phyloP scores from a whole-genome alignment of 2,888 invertebrate genomes.

The Odontomyia ornata region DNA sequence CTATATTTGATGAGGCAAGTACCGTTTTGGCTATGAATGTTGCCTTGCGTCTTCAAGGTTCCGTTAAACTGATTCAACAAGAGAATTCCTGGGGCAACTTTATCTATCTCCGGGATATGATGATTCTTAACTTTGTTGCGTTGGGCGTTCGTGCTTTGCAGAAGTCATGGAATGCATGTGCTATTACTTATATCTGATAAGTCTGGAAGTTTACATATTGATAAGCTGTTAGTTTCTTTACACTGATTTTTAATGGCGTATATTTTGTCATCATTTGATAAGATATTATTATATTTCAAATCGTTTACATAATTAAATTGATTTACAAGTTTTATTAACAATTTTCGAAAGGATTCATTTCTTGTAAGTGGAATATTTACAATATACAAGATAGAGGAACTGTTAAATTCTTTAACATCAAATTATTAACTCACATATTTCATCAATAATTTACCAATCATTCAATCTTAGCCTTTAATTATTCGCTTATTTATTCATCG shows the following conservation, averaged over 20 bases:
- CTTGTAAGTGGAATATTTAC: conserved; percentile 29
- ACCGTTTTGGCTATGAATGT: conserved; percentile 13
- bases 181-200: conserved; percentile 46
- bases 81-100: conserved; percentile 47
- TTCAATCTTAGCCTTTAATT: too few relatives aligned
- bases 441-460: too few relatives aligned
- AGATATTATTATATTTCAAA: not conserved
- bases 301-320: conserved; percentile 3
- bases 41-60: not conserved
- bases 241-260: conserved; percentile 29
- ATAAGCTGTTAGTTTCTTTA: conserved; percentile 46
- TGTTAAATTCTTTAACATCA: too few relatives aligned
- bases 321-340: not conserved
- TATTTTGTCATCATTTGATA: conserved; percentile 43
- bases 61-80: conserved; percentile 49
- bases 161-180: conserved; percentile 47
- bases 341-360: conserved; percentile 23
- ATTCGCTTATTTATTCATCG: too few relatives aligned
- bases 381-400: not conserved
- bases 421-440: too few relatives aligned
- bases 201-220: conserved; percentile 45
- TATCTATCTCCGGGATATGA: conserved; percentile 46
- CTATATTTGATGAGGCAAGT: conserved; percentile 37
- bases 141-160: conserved; percentile 46
- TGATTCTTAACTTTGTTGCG: conserved; percentile 47